A percentile compares a stretch with the other conserved stretches of the same genome.
phyloP scores from a whole-genome alignment of 1,140 invertebrate species.

The Helicoverpa armigera region DNA sequence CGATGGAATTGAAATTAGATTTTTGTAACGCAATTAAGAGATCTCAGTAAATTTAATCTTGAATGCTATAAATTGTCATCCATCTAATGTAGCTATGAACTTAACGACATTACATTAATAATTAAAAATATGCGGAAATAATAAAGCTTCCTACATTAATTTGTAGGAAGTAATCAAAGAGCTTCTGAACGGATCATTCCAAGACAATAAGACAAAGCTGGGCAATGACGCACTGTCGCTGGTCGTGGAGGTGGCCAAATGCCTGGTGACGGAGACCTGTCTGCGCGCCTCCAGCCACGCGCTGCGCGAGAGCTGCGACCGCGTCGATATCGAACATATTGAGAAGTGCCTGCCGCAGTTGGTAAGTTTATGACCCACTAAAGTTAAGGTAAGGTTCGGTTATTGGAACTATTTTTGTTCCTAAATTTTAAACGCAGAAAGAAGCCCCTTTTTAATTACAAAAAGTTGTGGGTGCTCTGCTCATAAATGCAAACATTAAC shows the following conservation, averaged over 20 bases:
- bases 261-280: slow-evolving; percentile 84
- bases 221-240: slow-evolving; percentile 74
- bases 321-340: slow-evolving; percentile 80
- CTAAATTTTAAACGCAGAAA: too few relatives aligned
- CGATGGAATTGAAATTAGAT: not conserved
- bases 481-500: too few relatives aligned
- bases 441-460: too few relatives aligned
- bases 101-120: too few relatives aligned
- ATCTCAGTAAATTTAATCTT: too few relatives aligned
- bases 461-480: too few relatives aligned
- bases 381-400: not conserved
- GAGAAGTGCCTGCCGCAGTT: slow-evolving; percentile 84
- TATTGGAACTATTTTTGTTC: too few relatives aligned
- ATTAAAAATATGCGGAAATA: not conserved
- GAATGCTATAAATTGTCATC: too few relatives aligned
- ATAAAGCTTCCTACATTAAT: not conserved
- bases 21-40: not conserved
- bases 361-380: slow-evolving; percentile 61
- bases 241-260: slow-evolving; percentile 83
- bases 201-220: slow-evolving; percentile 77
- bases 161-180: slow-evolving; percentile 75
- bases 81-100: too few relatives aligned
- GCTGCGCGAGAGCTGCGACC: slow-evolving; percentile 74
- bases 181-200: slow-evolving; percentile 69
- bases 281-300: slow-evolving; percentile 83